A percentile compares a stretch with the other conserved stretches of the same genome.
These are phyloP conservation scores for Ianthella basta DNA, from an alignment of 37 sponge, comb jelly and placozoan genomes.

Conservation along the genomic window DNA sequence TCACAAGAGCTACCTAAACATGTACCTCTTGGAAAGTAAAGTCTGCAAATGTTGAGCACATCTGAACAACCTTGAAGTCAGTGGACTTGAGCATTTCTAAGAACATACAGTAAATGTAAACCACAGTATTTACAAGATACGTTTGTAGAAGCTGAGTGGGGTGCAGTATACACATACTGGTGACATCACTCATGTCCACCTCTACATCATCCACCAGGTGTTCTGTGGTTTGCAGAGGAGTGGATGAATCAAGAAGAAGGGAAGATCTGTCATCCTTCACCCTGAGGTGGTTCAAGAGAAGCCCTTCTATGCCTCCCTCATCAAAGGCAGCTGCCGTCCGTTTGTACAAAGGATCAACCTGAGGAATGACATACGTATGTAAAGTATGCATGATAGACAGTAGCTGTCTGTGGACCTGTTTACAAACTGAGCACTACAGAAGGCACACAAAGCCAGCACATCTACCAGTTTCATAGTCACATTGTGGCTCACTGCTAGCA, in stretches of 20 bases:
- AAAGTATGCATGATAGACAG: not conserved
- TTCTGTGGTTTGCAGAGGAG: not conserved
- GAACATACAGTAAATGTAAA: not conserved
- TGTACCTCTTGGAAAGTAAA: constrained; percentile 36
- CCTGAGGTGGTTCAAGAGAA: constrained; percentile 68
- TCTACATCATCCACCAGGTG: not conserved
- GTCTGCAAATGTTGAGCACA: constrained; percentile 49
- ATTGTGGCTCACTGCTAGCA: no score
- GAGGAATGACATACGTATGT: not conserved
- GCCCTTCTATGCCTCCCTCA: constrained; percentile 75
- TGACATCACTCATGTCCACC: no score
- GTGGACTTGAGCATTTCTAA: constrained; percentile 13
- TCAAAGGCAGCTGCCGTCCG: constrained; percentile 82
- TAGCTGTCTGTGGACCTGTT: not conserved
- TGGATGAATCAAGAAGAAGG: constrained; percentile 34
- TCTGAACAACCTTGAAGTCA: not conserved
- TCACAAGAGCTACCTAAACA: no score
- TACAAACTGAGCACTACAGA: not conserved
- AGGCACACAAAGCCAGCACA: no score
- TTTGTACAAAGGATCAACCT: constrained; percentile 86
- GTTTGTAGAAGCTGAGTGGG: no score
- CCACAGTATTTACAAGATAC: not conserved
- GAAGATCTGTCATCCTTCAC: constrained; percentile 41
- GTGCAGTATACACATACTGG: no score
- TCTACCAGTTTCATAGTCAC: no score